Conservation (phyloP, 2,113 vertebrate genomes). For the Tachycineta bicolor region DNA sequence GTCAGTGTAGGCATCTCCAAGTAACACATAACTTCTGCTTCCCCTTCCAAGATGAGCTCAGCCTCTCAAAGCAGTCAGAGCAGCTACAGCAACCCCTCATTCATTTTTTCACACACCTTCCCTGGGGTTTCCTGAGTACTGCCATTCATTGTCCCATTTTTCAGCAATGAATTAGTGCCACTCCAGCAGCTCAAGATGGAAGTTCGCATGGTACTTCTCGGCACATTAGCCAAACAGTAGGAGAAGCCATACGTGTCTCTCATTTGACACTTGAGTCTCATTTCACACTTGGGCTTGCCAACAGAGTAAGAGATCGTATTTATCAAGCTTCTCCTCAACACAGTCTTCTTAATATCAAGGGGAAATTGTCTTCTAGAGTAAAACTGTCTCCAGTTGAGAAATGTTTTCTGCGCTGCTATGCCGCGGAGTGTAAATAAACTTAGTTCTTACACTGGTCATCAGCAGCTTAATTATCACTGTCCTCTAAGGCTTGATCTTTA, state of each 20-base stretch:
- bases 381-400: constrained; percentile 65
- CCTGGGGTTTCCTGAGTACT: background rate
- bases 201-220: background rate
- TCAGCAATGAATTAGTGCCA: background rate
- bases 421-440: constrained; percentile 39
- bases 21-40: background rate
- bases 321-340: background rate
- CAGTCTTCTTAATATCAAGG: background rate
- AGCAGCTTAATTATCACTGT: constrained; percentile 24
- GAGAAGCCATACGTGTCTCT: background rate
- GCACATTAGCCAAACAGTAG: background rate
- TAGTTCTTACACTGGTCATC: background rate
- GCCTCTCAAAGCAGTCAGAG: background rate
- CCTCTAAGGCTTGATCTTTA: background rate
- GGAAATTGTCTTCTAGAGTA: constrained; percentile 54
- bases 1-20: background rate
- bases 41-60: background rate
- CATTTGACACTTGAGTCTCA: background rate
- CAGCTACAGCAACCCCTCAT: background rate
- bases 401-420: constrained; percentile 46
- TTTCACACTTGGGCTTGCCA: background rate
- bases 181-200: background rate
- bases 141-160: background rate
- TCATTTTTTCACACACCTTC: background rate
- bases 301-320: background rate